phyloP scores from a whole-genome alignment of 2,113 vertebrate species.

The Entomyzon cyanotis region DNA sequence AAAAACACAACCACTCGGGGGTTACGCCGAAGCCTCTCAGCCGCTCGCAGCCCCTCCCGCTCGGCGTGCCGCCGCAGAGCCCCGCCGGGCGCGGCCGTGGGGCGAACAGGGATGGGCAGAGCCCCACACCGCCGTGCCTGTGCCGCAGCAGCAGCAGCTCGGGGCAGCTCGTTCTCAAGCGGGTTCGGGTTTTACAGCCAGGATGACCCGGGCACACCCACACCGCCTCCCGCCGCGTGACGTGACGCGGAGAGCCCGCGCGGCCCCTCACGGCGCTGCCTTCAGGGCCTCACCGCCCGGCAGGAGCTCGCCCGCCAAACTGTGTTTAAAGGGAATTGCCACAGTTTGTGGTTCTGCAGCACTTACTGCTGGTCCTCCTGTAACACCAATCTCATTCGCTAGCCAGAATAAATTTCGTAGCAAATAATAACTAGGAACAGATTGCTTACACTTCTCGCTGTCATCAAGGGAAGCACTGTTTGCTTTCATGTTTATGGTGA shows the following conservation, averaged over 20 bases:
- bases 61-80: too few species aligned
- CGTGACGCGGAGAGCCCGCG: not conserved
- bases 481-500: not conserved
- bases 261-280: not conserved
- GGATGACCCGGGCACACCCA: rapidly evolving
- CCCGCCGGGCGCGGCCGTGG: not conserved
- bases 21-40: not conserved
- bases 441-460: not conserved
- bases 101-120: not conserved
- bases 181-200: rapidly evolving
- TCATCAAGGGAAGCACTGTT: not conserved
- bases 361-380: not conserved
- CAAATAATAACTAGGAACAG: not conserved
- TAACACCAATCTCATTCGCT: not conserved
- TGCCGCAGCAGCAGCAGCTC: not conserved
- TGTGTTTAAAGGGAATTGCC: not conserved
- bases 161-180: rapidly evolving
- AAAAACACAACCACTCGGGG: too few species aligned
- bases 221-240: not conserved
- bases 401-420: not conserved
- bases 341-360: not conserved
- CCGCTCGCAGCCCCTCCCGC: not conserved
- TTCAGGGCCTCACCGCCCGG: too few species aligned
- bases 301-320: rapidly evolving
- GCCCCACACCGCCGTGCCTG: rapidly evolving